A percentile compares a stretch with the other conserved stretches of the same genome.
These are phyloP conservation scores for Drosophila paramelanica DNA, from an alignment of 2,888 invertebrate genomes.

Conservation along the genomic window DNA sequence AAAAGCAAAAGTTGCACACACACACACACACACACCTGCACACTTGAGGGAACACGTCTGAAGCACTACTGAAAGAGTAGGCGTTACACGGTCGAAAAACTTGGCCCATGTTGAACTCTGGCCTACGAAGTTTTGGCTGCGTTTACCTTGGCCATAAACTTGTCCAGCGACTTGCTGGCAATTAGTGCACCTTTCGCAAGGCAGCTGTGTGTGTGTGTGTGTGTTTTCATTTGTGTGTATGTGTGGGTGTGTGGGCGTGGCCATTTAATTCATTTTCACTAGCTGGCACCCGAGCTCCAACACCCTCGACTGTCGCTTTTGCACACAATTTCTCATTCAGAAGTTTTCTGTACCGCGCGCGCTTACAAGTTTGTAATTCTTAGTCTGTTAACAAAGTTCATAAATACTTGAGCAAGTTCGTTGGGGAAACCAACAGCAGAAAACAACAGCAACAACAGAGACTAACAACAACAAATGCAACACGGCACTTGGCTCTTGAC, in stretches of 20 bases:
- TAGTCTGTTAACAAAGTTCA: slow-evolving; percentile 81
- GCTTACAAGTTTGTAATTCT: slow-evolving; percentile 78
- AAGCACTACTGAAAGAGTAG: slow-evolving; percentile 56
- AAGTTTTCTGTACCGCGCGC: slow-evolving; percentile 59
- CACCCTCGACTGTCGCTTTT: slow-evolving; percentile 68
- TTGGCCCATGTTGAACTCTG: slow-evolving; percentile 73
- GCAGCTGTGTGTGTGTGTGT: slow-evolving; percentile 14
- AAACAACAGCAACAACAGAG: slow-evolving; percentile 1
- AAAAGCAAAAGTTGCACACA: slow-evolving; percentile 66
- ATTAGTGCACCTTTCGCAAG: slow-evolving; percentile 71
- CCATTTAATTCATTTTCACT: slow-evolving; percentile 77
- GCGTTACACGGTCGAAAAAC: slow-evolving; percentile 73
- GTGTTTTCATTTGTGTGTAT: slow-evolving; percentile 9
- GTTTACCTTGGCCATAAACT: slow-evolving; percentile 80
- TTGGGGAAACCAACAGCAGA: slow-evolving; percentile 35
- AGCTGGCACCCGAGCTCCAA: slow-evolving; percentile 10
- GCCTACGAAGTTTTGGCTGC: slow-evolving; percentile 62
- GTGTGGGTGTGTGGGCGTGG: slow-evolving; percentile 57
- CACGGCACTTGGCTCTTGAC: slow-evolving; percentile 8
- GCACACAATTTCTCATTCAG: slow-evolving; percentile 80
- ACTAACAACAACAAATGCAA: background rate
- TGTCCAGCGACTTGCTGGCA: slow-evolving; percentile 73
- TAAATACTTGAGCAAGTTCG: slow-evolving; percentile 76
- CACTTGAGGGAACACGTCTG: slow-evolving; percentile 12
- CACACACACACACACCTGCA: slow-evolving; percentile 4